phyloP scores from a whole-genome alignment of 2,113 vertebrate species.

The Anseranas semipalmata region DNA sequence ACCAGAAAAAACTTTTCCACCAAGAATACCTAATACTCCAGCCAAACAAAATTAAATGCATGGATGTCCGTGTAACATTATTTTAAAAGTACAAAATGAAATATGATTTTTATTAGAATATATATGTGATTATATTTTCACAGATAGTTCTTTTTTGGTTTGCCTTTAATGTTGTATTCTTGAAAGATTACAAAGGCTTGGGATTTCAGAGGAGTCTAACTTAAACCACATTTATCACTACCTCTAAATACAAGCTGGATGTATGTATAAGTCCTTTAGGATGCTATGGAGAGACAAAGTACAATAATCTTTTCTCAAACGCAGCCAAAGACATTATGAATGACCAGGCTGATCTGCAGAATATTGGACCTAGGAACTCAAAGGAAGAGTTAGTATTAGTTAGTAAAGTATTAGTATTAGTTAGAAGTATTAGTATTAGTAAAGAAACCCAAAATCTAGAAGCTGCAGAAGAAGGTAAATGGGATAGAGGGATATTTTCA shows the following conservation, averaged over 20 bases:
- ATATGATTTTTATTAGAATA: background rate
- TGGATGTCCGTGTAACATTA: background rate
- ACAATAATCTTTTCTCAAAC: background rate
- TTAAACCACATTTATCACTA: background rate
- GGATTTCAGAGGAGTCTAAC: background rate
- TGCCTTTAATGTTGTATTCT: background rate
- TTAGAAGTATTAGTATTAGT: no score
- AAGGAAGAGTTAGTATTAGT: background rate
- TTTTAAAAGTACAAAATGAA: background rate
- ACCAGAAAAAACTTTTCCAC: background rate
- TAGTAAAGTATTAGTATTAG: no score
- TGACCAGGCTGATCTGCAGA: background rate
- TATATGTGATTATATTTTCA: background rate
- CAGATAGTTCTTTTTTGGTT: background rate
- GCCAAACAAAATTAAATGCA: background rate
- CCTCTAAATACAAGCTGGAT: background rate
- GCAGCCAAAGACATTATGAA: background rate
- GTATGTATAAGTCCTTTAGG: background rate
- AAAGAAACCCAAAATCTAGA: background rate
- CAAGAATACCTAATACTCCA: background rate
- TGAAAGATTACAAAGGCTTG: background rate
- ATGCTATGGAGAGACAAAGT: background rate
- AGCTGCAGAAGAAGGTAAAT: background rate
- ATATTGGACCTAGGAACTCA: background rate
- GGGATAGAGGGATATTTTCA: background rate